Base-by-base conservation (phyloP, 2,113 vertebrate genomes). In the Thermophis baileyi region DNA sequence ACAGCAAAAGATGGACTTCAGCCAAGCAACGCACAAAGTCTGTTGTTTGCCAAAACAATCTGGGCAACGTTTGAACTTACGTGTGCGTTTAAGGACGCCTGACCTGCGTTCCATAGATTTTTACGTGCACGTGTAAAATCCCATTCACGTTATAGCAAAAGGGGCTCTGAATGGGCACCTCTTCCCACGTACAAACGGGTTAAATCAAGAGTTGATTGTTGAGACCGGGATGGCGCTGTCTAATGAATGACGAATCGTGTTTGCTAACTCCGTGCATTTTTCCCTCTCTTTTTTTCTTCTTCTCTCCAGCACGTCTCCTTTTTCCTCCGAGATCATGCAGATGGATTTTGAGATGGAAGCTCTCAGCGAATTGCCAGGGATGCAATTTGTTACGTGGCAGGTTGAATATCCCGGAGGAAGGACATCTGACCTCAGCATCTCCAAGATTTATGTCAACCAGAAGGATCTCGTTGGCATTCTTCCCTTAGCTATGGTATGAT, bases 331-430 rank as follows among this genome's bases (percentile, higher is more conserved):
- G 95, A 97, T 99, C 95, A 97, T 99, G 97, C 98, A 99, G 97
- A 98, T 99, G 91, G 99, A 99, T 90, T 98, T 99, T 69, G 98
- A 98, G 90, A 96, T 99, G 0, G 98, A 98, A 60, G 98, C 98
- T 40, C 96, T 98, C 30, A 93, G 96, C 27, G 98, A 98, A 49
- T 97, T 97, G 0, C 97, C 98, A 0, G 98, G 97, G 96, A 98
- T 98, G 24, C 99, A 99, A 96, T 97, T 99, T 44, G 98, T 99
- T 96, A 98, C 98, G 0, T 99, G 99, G 99, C 99, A 99, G 95
- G 98, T 99, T 20, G 98, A 99, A 47, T 98, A 99, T 30, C 98
- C 98, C 0, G 98, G 98, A 0, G 97, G 95, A 3, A 91, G 96
- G 44, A 96, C 96, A 0, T 97, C 96, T 0, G 97, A 98, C 30